A percentile compares a stretch with the other conserved stretches of the same genome.
These are phyloP conservation scores for Paralichthys olivaceus DNA, from an alignment of 2,113 vertebrate genomes.

Conservation along the genomic window DNA sequence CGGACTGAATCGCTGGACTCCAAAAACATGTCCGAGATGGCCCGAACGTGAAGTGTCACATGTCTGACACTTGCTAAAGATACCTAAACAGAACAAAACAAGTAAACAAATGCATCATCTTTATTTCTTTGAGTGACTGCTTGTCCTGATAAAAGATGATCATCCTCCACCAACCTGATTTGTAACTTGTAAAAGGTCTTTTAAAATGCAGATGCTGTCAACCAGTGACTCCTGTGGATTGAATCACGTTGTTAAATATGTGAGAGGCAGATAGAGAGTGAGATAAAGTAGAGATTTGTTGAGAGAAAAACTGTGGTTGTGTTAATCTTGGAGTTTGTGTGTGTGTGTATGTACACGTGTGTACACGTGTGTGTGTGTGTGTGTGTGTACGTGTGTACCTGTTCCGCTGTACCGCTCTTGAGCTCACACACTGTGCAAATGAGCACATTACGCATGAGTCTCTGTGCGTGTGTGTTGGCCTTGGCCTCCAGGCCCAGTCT, in stretches of 20 bases:
- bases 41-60: slow-evolving; percentile 58
- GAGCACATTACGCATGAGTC: slow-evolving; percentile 72
- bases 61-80: slow-evolving; percentile 59
- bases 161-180: slow-evolving; percentile 74
- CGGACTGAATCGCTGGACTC: background rate
- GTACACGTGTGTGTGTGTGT: background rate
- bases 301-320: background rate
- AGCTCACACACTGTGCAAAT: slow-evolving; percentile 75
- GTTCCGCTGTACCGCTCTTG: slow-evolving; percentile 37
- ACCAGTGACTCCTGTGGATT: slow-evolving; percentile 71
- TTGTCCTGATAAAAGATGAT: background rate
- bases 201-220: slow-evolving; percentile 75
- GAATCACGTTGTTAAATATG: slow-evolving; percentile 2
- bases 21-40: slow-evolving; percentile 46
- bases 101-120: background rate
- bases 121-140: background rate
- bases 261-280: background rate
- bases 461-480: slow-evolving; percentile 57
- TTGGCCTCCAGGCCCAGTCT: slow-evolving; percentile 70
- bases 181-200: slow-evolving; percentile 76
- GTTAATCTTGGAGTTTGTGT: no score
- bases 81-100: slow-evolving; percentile 69
- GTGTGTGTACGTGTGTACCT: slow-evolving; percentile 83
- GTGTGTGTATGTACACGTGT: no score
- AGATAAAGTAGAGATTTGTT: background rate